A percentile compares a stretch with the other conserved stretches of the same genome.
These are phyloP conservation scores for Acanthopleura granulata DNA, from an alignment of 2,888 invertebrate genomes.

Conservation along the genomic window DNA sequence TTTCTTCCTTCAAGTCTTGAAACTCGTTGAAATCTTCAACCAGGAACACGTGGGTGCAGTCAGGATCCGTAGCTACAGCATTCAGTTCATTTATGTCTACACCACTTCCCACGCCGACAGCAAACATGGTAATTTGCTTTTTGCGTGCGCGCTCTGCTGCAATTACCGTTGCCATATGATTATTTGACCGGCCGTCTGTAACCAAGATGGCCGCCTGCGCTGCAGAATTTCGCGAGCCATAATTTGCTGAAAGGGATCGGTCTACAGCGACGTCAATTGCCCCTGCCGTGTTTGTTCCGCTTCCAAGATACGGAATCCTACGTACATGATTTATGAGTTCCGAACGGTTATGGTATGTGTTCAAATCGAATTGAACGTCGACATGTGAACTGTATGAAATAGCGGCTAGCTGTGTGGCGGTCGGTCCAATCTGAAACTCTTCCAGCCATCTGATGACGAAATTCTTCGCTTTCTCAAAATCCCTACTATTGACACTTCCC, in stretches of 20 bases:
- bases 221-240: background rate
- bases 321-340: conserved; percentile 26
- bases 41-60: conserved; percentile 35
- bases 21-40: background rate
- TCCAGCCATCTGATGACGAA: conserved; percentile 64
- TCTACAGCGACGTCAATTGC: conserved; percentile 14
- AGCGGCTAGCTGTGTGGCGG: conserved; percentile 62
- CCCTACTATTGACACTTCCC: conserved; percentile 60
- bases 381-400: conserved; percentile 66
- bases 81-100: conserved; percentile 30
- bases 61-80: conserved; percentile 41
- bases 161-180: background rate
- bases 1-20: background rate
- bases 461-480: conserved; percentile 56
- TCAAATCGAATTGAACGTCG: conserved; percentile 57
- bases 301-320: background rate
- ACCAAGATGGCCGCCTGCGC: background rate
- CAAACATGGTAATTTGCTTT: conserved; percentile 3
- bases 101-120: conserved; percentile 1
- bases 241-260: background rate
- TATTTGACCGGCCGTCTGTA: conserved; percentile 11
- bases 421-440: conserved; percentile 61
- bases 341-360: conserved; percentile 31
- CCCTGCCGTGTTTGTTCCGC: conserved; percentile 37
- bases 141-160: background rate